These are phyloP conservation scores for Ophion slaviceki DNA, from an alignment of 2,888 invertebrate genomes.

Conservation along the genomic window DNA sequence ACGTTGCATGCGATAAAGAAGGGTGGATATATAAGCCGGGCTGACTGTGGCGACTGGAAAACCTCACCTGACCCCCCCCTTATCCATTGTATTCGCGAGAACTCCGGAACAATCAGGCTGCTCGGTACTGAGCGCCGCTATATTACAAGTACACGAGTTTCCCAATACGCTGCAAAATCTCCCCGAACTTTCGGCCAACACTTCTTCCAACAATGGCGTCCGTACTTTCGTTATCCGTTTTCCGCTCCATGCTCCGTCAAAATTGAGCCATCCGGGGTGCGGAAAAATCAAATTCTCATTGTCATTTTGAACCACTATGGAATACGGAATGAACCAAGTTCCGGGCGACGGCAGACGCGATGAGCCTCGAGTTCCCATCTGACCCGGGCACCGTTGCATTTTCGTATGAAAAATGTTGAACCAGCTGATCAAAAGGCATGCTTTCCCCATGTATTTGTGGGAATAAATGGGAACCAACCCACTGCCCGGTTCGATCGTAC, in stretches of 20 bases:
- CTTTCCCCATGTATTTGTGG: background rate
- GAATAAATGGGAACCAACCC: background rate
- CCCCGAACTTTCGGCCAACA: background rate
- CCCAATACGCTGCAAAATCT: constrained; percentile 14
- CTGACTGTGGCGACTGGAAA: constrained; percentile 3
- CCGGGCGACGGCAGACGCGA: background rate
- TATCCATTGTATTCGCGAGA: constrained; percentile 28
- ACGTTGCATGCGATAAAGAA: constrained; percentile 1
- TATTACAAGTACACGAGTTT: constrained; percentile 12
- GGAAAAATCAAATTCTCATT: background rate
- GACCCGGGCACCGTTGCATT: background rate
- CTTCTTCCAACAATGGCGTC: background rate
- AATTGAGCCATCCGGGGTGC: background rate
- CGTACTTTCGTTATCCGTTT: background rate
- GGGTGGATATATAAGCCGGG: background rate
- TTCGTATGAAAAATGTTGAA: background rate
- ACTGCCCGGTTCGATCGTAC: no score
- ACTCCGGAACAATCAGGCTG: constrained; percentile 33
- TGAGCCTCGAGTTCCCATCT: background rate
- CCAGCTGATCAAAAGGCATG: background rate
- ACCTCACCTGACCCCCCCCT: constrained; percentile 18
- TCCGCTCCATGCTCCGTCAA: background rate
- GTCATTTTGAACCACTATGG: background rate
- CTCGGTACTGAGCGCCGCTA: constrained; percentile 4
- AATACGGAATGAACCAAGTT: background rate